These are phyloP conservation scores for Macquaria australasica DNA, from an alignment of 2,113 vertebrate genomes.

Conservation along the genomic window DNA sequence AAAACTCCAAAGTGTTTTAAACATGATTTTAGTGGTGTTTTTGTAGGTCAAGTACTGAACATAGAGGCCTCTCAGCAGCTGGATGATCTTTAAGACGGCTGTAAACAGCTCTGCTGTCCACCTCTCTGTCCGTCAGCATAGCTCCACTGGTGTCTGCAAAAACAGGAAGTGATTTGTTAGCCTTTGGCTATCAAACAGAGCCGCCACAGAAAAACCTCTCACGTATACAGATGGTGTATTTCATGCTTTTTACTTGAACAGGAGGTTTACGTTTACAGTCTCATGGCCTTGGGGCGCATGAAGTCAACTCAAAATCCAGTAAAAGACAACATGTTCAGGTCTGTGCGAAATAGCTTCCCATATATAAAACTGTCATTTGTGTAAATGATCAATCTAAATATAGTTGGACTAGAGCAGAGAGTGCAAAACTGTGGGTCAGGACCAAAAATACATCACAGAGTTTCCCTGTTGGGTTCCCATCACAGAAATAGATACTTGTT, in stretches of 20 bases:
- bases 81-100: conserved; percentile 27
- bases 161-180: conserved; percentile 69
- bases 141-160: conserved; percentile 67
- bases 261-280: conserved; percentile 23
- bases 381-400: conserved; percentile 47
- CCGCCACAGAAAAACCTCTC: neutral
- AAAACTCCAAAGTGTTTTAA: conserved; percentile 41
- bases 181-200: conserved; percentile 6
- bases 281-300: neutral
- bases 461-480: conserved; percentile 39
- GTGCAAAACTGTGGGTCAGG: conserved; percentile 41
- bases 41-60: conserved; percentile 62
- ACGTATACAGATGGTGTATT: neutral
- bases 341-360: conserved; percentile 6
- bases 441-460: conserved; percentile 38
- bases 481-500: conserved; percentile 52
- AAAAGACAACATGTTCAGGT: conserved; percentile 2
- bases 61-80: conserved; percentile 63
- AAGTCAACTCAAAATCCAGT: neutral
- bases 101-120: conserved; percentile 47
- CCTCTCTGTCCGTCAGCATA: conserved; percentile 59
- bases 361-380: conserved; percentile 39
- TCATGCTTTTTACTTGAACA: neutral
- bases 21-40: conserved; percentile 68
- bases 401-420: conserved; percentile 23